Conservation (phyloP, 2,113 vertebrate genomes). For the Xenotilapia longispinis region DNA sequence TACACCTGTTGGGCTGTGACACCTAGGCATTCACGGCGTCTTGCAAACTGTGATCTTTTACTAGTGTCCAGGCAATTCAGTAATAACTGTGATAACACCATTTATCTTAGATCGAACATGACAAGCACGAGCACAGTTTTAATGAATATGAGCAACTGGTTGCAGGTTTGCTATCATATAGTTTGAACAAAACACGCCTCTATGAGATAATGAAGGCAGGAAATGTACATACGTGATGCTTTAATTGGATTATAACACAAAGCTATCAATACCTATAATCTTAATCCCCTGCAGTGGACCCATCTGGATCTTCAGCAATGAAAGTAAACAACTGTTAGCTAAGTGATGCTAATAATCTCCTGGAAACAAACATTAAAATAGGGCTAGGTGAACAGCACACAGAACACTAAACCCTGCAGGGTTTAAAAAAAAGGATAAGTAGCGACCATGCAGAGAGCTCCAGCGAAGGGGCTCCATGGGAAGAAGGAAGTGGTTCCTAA, state of each 20-base stretch:
- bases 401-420: conserved; percentile 23
- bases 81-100: not conserved
- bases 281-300: conserved; percentile 40
- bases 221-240: not conserved
- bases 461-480: not conserved
- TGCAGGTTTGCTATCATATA: not conserved
- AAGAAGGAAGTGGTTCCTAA: conserved; percentile 47
- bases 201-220: not conserved
- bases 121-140: not conserved
- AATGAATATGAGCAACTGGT: not conserved
- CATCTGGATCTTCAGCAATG: conserved; percentile 44
- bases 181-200: conserved; percentile 10
- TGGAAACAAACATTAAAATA: conserved; percentile 15
- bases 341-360: conserved; percentile 46
- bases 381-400: conserved; percentile 9
- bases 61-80: not conserved
- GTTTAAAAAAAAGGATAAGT: conserved; percentile 17
- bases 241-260: conserved; percentile 54
- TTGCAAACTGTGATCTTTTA: not conserved
- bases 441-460: not conserved
- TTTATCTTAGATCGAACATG: conserved; percentile 2
- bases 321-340: conserved; percentile 48
- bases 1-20: conserved; percentile 34
- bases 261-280: conserved; percentile 28
- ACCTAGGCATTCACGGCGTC: not conserved